Evolutionary conservation across 1,140 invertebrate genomes (phyloP).

Genomic region (Parapsyche elsis): DNA sequence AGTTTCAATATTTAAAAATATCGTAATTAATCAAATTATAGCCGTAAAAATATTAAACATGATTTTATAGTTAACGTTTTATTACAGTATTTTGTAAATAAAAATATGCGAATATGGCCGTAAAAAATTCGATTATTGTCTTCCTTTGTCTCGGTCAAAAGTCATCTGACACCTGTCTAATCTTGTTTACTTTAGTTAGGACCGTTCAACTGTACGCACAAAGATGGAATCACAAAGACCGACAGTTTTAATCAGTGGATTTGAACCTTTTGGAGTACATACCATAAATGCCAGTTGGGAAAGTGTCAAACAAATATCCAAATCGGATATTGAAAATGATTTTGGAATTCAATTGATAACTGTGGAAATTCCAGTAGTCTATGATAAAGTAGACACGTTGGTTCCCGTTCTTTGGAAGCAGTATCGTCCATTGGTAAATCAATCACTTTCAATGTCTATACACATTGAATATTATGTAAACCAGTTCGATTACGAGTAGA

Average conservation of each 20-base stretch:
- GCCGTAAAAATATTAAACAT: too few relatives aligned
- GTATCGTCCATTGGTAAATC: conserved; percentile 72
- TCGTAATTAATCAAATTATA: too few relatives aligned
- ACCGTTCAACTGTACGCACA: background rate
- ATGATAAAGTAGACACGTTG: conserved; percentile 70
- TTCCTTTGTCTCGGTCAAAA: too few relatives aligned
- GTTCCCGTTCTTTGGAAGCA: conserved; percentile 75
- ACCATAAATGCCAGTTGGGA: conserved; percentile 82
- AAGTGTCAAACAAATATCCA: conserved; percentile 73
- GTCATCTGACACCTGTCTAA: background rate
- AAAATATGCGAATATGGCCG: too few relatives aligned
- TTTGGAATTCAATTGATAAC: conserved; percentile 69
- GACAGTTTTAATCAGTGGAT: conserved; percentile 72
- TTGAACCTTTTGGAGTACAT: conserved; percentile 78
- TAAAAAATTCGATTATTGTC: too few relatives aligned
- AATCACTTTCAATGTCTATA: background rate
- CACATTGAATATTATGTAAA: background rate
- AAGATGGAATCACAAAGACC: background rate
- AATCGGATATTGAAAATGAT: conserved; percentile 63
- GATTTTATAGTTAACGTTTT: too few relatives aligned
- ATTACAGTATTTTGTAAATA: too few relatives aligned
- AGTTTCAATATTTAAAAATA: too few relatives aligned
- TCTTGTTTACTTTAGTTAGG: background rate
- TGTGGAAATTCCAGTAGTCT: conserved; percentile 75
- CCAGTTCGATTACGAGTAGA: background rate